These are phyloP conservation scores for Eupithecia subfuscata DNA, from an alignment of 2,888 invertebrate species.

Conservation along the genomic window DNA sequence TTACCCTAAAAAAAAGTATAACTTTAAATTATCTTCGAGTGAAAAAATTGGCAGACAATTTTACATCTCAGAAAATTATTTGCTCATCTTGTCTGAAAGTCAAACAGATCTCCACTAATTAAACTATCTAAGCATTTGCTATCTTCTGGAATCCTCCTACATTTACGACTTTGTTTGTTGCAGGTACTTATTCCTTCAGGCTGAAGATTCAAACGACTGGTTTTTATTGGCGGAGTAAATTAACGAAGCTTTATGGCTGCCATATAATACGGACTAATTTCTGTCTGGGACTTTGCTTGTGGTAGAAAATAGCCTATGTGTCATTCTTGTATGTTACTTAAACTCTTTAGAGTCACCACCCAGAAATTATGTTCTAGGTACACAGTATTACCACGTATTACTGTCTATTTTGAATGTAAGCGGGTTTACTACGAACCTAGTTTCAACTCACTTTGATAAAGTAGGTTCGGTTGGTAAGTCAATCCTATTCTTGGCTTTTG, in stretches of 20 bases:
- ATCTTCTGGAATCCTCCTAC: slow-evolving; percentile 41
- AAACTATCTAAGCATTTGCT: slow-evolving; percentile 38
- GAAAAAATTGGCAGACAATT: not conserved
- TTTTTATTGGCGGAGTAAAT: slow-evolving; percentile 56
- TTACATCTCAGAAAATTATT: not conserved
- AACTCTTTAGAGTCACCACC: too few relatives aligned
- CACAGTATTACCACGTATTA: too few relatives aligned
- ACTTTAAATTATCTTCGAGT: too few relatives aligned
- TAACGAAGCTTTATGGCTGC: slow-evolving; percentile 49
- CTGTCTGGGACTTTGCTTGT: slow-evolving; percentile 3
- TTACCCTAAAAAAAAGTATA: too few relatives aligned
- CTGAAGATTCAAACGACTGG: slow-evolving; percentile 45
- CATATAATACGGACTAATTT: slow-evolving; percentile 33
- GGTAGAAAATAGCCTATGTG: not conserved
- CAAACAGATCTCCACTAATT: not conserved
- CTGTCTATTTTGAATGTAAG: too few relatives aligned
- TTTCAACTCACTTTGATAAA: too few relatives aligned
- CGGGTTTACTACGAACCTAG: too few relatives aligned
- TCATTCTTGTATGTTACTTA: not conserved
- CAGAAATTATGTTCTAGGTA: too few relatives aligned
- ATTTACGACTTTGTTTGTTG: slow-evolving; percentile 69
- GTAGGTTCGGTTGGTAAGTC: too few relatives aligned
- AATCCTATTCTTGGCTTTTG: too few relatives aligned
- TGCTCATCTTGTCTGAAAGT: not conserved
- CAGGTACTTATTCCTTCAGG: slow-evolving; percentile 58